A percentile compares a stretch with the other conserved stretches of the same genome.
Evolutionary conservation across 2,888 invertebrate genomes (phyloP).

Genomic region (Plutella xylostella): DNA sequence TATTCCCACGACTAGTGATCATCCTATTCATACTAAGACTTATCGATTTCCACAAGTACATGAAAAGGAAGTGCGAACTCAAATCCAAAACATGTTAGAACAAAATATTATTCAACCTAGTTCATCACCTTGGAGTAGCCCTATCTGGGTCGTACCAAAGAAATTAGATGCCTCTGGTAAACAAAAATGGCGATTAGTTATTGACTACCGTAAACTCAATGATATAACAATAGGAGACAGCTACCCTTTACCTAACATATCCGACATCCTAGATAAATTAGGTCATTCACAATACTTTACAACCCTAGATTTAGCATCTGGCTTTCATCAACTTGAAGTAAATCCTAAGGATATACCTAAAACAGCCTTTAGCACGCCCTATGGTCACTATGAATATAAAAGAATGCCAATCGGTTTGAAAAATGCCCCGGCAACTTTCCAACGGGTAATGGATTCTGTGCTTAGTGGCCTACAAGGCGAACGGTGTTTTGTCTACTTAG

Average conservation of each 20-base stretch:
- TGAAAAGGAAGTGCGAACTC: slow-evolving; percentile 16
- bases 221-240: slow-evolving; percentile 7
- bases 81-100: slow-evolving; percentile 11
- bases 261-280: background rate
- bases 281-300: background rate
- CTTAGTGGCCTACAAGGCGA: background rate
- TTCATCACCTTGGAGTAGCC: slow-evolving; percentile 19
- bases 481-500: background rate
- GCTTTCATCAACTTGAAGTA: background rate
- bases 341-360: background rate
- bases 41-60: slow-evolving; percentile 20
- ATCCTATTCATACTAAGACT: slow-evolving; percentile 15
- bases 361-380: background rate
- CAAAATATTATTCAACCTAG: slow-evolving; percentile 13
- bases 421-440: background rate
- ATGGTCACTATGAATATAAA: background rate
- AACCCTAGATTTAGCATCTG: background rate
- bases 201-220: slow-evolving; percentile 10
- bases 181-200: slow-evolving; percentile 9
- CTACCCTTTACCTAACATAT: slow-evolving; percentile 9
- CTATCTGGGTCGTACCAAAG: no score
- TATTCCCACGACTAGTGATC: background rate
- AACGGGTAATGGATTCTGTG: background rate
- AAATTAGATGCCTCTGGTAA: slow-evolving; percentile 12
- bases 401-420: background rate